phyloP scores from a whole-genome alignment of 1,140 invertebrate species.

The Drosophila subpulchrella region DNA sequence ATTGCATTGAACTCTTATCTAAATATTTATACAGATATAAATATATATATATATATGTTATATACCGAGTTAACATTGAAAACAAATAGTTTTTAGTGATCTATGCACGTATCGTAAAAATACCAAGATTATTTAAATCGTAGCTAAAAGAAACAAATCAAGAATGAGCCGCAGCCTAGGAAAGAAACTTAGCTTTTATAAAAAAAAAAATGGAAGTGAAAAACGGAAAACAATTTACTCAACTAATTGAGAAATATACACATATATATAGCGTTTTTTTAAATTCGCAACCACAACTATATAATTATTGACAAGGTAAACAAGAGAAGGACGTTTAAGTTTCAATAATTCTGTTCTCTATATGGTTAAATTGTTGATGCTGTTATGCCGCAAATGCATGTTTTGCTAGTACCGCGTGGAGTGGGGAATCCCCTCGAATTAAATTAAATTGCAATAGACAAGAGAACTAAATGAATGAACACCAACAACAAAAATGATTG shows the following conservation, averaged over 20 bases:
- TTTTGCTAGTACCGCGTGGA: slow-evolving; percentile 44
- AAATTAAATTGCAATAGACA: slow-evolving; percentile 17
- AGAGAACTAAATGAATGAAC: slow-evolving; percentile 6
- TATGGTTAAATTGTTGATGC: slow-evolving; percentile 35
- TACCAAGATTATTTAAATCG: slow-evolving; percentile 40
- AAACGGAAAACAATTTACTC: slow-evolving; percentile 25
- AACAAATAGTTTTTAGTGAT: slow-evolving; percentile 50
- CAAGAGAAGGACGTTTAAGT: slow-evolving; percentile 25
- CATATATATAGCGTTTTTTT: slow-evolving; percentile 39
- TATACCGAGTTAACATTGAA: slow-evolving; percentile 36
- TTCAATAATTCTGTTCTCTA: slow-evolving; percentile 34
- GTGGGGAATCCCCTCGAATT: not conserved
- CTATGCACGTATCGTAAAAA: slow-evolving; percentile 47
- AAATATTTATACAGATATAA: slow-evolving; percentile 27
- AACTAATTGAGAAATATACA: slow-evolving; percentile 16
- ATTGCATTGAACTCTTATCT: slow-evolving; percentile 29
- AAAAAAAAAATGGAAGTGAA: not conserved
- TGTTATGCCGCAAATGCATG: slow-evolving; percentile 32
- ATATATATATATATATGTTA: slow-evolving; percentile 26
- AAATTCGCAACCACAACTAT: slow-evolving; percentile 24
- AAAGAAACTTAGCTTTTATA: slow-evolving; percentile 47
- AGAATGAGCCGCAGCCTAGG: slow-evolving; percentile 1
- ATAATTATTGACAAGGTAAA: slow-evolving; percentile 27
- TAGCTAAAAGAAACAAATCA: slow-evolving; percentile 49
- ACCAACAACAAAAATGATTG: slow-evolving; percentile 1